Base-by-base conservation (phyloP, 2,113 vertebrate genomes). In the Tenrec ecaudatus region DNA sequence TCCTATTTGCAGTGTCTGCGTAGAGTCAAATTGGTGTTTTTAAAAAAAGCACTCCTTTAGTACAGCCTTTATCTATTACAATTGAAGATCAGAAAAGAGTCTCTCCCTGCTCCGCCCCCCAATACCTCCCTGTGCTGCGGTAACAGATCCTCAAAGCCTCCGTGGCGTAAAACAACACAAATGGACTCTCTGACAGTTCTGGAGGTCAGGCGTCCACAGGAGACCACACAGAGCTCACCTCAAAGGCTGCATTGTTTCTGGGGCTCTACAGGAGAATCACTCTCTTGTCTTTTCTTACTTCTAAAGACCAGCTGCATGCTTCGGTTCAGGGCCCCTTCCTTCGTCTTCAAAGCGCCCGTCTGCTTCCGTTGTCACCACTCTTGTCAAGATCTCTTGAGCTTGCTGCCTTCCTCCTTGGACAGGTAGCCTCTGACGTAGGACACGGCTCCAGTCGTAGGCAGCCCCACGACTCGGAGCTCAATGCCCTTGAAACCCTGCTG, bases 141-240 rank as follows among this genome's bases (percentile, higher is more conserved):
- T 78, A 84, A 78, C 23, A 91, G 89, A 53, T 57, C 4, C 38
- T 31, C 66, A 78, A 25, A 84, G 64, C 88, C 23, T 86, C 6
- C 82, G n/a, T 38, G 40, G 7, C 64, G 84, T 68, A 58, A 57
- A 94, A 77, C n/a, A 69, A 69, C 11, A 38, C 43, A 81, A 10
- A 82, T 62, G 71, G 86, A 73, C 89, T 84, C 22, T 47, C 58
- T 79, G 69, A 86, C 3, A 71, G 38, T 47, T 90, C 83, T 83
- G 38, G 79, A 91, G 53, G 73, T 66, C 16, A 23, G 87, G 90
- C 29, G 27, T 83, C 47, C 75, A 15, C 60, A 93, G n/a, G 20
- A 8, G 17, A 10, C 76, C 23, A 85, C 80, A 75, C 0, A 0
- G 5, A 25, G 6, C 47, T 79, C 57, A 92, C 88, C 80, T 31